Conservation (phyloP, 35 echinoderm and acorn worm genomes). For the Hemicentrotus pulcherrimus region DNA sequence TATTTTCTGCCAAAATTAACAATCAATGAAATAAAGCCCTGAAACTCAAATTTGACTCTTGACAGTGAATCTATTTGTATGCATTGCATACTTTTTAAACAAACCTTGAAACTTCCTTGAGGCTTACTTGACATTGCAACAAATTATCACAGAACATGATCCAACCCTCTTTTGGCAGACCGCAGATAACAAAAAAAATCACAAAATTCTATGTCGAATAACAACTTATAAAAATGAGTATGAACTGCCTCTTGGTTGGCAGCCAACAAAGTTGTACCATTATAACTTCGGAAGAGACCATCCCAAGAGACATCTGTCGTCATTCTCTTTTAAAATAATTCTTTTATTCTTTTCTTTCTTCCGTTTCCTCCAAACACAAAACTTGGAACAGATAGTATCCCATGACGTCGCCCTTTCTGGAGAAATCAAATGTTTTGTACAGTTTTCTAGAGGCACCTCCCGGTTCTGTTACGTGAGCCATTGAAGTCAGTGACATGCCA, state of each 20-base stretch:
- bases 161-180: no score
- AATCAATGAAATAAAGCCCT: no score
- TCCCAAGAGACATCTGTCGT: neutral
- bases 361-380: neutral
- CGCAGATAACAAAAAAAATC: no score
- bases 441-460: neutral
- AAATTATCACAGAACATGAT: no score
- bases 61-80: no score
- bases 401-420: neutral
- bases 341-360: neutral
- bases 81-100: no score
- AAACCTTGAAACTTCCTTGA: no score
- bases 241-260: neutral
- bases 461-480: neutral
- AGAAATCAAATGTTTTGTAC: neutral
- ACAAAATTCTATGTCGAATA: no score
- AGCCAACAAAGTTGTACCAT: neutral
- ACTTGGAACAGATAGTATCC: neutral
- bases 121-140: no score
- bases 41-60: no score
- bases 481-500: neutral
- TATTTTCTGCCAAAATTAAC: no score
- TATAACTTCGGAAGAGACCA: neutral
- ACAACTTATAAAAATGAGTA: neutral
- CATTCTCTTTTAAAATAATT: neutral